These are phyloP conservation scores for Taenioides sp. DNA, from an alignment of 2,797 vertebrate genomes.

Conservation along the genomic window DNA sequence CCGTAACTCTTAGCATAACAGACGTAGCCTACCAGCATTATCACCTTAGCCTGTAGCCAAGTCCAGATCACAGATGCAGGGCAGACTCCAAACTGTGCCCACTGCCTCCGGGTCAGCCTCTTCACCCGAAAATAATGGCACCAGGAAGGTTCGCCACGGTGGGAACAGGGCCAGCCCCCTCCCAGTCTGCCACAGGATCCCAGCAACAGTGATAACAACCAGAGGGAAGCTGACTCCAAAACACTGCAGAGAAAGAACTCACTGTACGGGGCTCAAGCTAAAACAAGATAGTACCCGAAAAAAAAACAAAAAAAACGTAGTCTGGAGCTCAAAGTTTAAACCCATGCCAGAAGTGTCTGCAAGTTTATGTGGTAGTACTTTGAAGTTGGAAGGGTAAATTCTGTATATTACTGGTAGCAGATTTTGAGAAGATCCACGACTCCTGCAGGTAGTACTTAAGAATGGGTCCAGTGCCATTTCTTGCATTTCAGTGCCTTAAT, in stretches of 20 bases:
- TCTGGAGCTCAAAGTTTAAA: background rate
- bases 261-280: background rate
- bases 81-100: constrained; percentile 25
- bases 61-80: constrained; percentile 24
- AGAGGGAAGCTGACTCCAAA: constrained; percentile 30
- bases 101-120: constrained; percentile 35
- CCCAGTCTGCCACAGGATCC: constrained; percentile 47
- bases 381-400: background rate
- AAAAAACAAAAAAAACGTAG: background rate
- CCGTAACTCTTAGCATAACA: constrained; percentile 9
- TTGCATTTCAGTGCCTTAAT: too few species aligned
- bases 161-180: constrained; percentile 68
- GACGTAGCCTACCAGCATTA: constrained; percentile 12
- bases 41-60: constrained; percentile 24
- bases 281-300: background rate
- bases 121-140: constrained; percentile 47
- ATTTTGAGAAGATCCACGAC: too few species aligned
- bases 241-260: constrained; percentile 3
- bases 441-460: too few species aligned
- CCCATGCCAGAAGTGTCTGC: background rate
- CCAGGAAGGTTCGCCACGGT: constrained; percentile 55
- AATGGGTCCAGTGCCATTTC: too few species aligned
- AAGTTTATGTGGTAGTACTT: constrained; percentile 1
- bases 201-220: constrained; percentile 54
- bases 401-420: background rate